Base-by-base conservation (phyloP, 2,888 invertebrate species). In the Coecobrya sp. region DNA sequence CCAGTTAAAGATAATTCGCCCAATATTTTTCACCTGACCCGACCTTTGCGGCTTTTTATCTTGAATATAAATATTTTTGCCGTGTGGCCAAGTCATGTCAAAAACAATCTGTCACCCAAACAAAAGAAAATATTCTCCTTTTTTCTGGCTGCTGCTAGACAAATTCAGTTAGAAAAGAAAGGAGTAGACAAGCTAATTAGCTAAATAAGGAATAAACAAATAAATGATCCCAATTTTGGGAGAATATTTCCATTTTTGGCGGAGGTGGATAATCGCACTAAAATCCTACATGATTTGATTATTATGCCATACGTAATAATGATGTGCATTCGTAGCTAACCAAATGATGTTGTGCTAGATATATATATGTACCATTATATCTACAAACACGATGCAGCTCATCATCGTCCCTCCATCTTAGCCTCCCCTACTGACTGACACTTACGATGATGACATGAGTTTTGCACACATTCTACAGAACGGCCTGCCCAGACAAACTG, bases 151-250 rank as follows among this genome's bases (percentile, higher is more conserved):
- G 49, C 55, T 30, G 22, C 79, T 85, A 87, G 84, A 88, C 92
- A 84, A 91, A 86, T 79, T 86, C 62, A 84, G 73, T 84, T 87
- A 68, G 65, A 79, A 79, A 87, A 84, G 73, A 89, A 89, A 89
- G 82, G 89, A 90, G 86, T 89, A 84, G 87, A 90, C 92, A 92
- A 88, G 86, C 92, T 92, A 92, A 92, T 92, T 92, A 92, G 92
- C 92, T 92, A 92, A 92, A 92, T 82, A 92, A 89, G 92, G 92
- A 86, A 89, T 92, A 92, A 92, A 87, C 92, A 92, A 92, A 92
- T 92, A 92, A 92, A 90, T 92, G 92, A 90, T 22, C 89, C 92
- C 92, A 92, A 92, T 86, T 92, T 92, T 92, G 92, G 92, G 86
- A 92, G 89, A 92, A 92, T 92, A 92, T 89, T 82, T 73, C 92